Conservation (phyloP, 2,113 vertebrate genomes). For the Dromiciops gliroides region DNA sequence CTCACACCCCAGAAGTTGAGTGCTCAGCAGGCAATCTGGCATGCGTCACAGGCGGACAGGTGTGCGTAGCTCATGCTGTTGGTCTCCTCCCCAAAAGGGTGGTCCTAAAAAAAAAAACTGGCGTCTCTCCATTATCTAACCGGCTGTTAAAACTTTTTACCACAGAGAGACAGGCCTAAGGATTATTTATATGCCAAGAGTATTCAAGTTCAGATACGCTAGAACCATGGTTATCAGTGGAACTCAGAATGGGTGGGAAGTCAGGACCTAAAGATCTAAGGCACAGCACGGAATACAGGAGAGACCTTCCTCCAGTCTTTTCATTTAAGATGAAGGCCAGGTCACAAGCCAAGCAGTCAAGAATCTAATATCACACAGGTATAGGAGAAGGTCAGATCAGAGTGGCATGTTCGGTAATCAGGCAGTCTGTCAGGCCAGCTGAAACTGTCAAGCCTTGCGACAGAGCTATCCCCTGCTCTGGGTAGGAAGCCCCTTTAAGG, state of each 20-base stretch:
- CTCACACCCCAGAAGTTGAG: no score
- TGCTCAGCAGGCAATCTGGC: no score
- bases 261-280: not conserved
- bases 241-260: not conserved
- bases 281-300: not conserved
- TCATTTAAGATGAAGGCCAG: not conserved
- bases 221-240: not conserved
- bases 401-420: not conserved
- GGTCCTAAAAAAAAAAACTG: no score
- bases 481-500: not conserved
- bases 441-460: not conserved
- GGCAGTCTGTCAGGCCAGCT: not conserved
- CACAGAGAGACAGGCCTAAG: not conserved
- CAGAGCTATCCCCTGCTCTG: fast-evolving
- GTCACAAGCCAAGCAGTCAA: not conserved
- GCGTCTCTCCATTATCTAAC: no score
- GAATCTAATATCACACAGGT: not conserved
- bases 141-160: no score
- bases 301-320: not conserved
- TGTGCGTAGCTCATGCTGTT: no score
- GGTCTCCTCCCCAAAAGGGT: no score
- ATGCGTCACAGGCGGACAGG: no score
- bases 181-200: not conserved
- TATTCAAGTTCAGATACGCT: not conserved
- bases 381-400: not conserved